These are phyloP conservation scores for Hypselothyrea guttata DNA, from an alignment of 2,888 invertebrate genomes.

Conservation along the genomic window DNA sequence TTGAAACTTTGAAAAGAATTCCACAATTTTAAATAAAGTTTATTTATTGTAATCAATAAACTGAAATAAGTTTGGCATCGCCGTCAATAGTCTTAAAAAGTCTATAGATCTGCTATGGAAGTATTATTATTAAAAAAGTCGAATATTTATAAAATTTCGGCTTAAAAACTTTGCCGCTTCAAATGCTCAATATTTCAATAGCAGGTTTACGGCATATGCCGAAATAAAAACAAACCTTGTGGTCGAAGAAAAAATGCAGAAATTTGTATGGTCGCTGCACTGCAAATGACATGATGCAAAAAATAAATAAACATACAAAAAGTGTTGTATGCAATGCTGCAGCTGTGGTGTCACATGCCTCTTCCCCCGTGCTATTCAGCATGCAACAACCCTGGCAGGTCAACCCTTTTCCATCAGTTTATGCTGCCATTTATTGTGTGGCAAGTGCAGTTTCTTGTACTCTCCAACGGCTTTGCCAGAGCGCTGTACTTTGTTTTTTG, in stretches of 20 bases:
- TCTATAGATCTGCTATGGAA: too few species aligned
- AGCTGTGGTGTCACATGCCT: slow-evolving; percentile 17
- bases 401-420: slow-evolving; percentile 35
- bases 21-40: too few species aligned
- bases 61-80: too few species aligned
- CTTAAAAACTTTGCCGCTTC: too few species aligned
- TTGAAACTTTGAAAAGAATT: too few species aligned
- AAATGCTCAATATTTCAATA: too few species aligned
- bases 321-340: slow-evolving; percentile 20
- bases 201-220: not conserved
- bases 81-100: too few species aligned
- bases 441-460: slow-evolving; percentile 70
- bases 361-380: not conserved
- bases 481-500: not conserved
- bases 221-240: not conserved
- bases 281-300: slow-evolving; percentile 69
- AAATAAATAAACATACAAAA: slow-evolving; percentile 68
- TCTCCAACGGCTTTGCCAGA: slow-evolving; percentile 30
- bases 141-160: too few species aligned
- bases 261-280: slow-evolving; percentile 26
- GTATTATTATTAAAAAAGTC: too few species aligned
- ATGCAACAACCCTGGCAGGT: not conserved
- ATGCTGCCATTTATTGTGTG: slow-evolving; percentile 70
- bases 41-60: too few species aligned
- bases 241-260: slow-evolving; percentile 8